Base-by-base conservation (phyloP, 2,888 invertebrate genomes). In the Poecilobothrus nobilitatus region DNA sequence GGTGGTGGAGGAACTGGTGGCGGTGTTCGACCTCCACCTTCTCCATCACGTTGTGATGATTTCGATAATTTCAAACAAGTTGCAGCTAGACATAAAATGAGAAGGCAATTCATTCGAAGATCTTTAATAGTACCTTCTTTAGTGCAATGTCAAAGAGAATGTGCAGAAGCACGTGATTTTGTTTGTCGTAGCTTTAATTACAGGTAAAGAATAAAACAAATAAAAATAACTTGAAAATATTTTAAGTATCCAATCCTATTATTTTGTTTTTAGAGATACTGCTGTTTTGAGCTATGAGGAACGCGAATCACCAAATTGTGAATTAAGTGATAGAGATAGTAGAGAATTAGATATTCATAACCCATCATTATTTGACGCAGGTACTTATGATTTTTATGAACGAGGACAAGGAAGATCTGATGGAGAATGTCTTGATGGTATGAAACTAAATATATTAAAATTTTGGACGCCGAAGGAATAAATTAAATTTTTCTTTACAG, bases 351-450 rank as follows among this genome's bases (percentile, higher is more conserved):
- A 94, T 77, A 86, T 92, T 70, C 91, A 90, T 68, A 94, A 94
- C 82, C 91, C 94, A 1, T 87, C 90, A 65, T 90, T 89, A 78
- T 95, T 95, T 78, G 95, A 95, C 78, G 88, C 87, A 61, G 91
- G 91, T 34, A 92, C 89, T 77, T 95, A 91, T 77, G 92, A 93
- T 77, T 95, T 91, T 79, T 92, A 94, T 75, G 93, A 94, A 80
- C 84, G 91, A 74, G 89, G 91, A 68, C 84, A 88, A 68, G 89
- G 89, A 53, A 85, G 91, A 70, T 88, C 88, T 73, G 86, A 86
- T 69, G 89, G 89, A 71, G 93, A 94, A 73, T 94, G 94, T 77
- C 86, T 94, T 75, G 94, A 94, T 82, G 94, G 94, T 94, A 85
- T 84, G 77, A 74, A 27, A 27, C 27, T 27, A 27, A 27, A 69